Conservation (phyloP, 2,888 invertebrate genomes). For the Eledona agricola region DNA sequence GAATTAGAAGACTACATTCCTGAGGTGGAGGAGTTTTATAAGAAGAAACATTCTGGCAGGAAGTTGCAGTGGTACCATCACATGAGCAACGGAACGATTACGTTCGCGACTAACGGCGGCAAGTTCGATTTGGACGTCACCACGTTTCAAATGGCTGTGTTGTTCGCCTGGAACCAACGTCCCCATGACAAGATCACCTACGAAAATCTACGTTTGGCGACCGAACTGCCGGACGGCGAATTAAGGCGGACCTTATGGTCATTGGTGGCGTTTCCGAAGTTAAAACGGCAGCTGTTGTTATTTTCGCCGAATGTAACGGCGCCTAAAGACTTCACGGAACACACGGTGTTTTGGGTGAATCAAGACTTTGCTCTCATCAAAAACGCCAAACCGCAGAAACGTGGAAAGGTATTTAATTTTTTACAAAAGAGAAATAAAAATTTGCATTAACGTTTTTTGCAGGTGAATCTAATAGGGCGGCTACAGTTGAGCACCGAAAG, state of each 20-base stretch:
- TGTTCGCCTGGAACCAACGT: conserved; percentile 99
- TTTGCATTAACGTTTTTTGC: too few species aligned
- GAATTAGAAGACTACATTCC: conserved; percentile 99
- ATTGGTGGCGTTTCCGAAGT: conserved; percentile 93
- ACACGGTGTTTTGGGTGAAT: conserved; percentile 95
- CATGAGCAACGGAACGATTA: conserved; percentile 99
- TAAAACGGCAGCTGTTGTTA: conserved; percentile 89
- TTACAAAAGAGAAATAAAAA: too few species aligned
- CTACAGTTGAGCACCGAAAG: conserved; percentile 94
- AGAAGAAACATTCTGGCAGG: conserved; percentile 95
- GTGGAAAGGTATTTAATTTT: conserved; percentile 90
- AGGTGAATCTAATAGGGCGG: conserved; percentile 93
- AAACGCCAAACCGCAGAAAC: conserved; percentile 92
- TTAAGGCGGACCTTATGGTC: conserved; percentile 95
- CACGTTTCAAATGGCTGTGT: conserved; percentile 99
- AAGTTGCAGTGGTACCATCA: conserved; percentile 99
- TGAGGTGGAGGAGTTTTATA: conserved; percentile 98
- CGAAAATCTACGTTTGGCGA: conserved; percentile 94
- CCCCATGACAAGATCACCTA: conserved; percentile 93
- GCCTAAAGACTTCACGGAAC: conserved; percentile 93
- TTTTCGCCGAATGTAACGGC: conserved; percentile 83
- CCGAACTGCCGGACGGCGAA: conserved; percentile 96
- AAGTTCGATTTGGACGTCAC: conserved; percentile 98
- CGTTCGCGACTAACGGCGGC: conserved; percentile 91
- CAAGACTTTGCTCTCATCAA: conserved; percentile 95